Evolutionary conservation across 2,113 vertebrate genomes (phyloP).

Genomic region (Manacus vitellinus): DNA sequence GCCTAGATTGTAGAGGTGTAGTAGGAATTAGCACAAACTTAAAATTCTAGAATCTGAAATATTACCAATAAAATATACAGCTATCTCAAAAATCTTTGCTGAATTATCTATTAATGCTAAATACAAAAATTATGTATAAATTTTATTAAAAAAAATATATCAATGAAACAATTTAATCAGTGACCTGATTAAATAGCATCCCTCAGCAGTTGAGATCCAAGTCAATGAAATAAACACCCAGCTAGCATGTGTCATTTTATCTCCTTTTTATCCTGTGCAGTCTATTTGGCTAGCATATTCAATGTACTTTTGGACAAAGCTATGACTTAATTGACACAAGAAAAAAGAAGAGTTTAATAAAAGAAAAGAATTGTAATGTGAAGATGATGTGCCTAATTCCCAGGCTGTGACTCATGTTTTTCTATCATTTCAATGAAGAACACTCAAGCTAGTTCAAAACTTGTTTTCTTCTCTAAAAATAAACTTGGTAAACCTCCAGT

Average conservation of each 20-base stretch:
- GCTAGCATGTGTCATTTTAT: neutral
- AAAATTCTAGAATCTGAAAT: neutral
- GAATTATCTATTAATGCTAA: neutral
- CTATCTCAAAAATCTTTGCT: neutral
- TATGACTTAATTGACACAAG: neutral
- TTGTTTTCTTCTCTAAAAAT: conserved; percentile 25
- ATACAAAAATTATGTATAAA: neutral
- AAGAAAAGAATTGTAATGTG: neutral
- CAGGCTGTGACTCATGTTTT: conserved; percentile 1
- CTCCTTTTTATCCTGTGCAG: neutral
- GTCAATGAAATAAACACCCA: neutral
- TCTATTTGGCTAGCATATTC: neutral
- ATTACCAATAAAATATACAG: neutral
- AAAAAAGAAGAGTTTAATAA: neutral
- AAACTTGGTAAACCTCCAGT: neutral
- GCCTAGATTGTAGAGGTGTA: neutral
- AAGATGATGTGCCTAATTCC: neutral
- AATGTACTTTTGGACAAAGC: neutral
- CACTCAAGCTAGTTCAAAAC: neutral
- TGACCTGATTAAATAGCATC: neutral
- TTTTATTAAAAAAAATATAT: neutral
- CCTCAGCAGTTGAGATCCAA: neutral
- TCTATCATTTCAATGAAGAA: neutral
- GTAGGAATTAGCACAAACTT: neutral
- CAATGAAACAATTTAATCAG: neutral